Percentiles rank a stretch among this genome's conserved stretches.
Evolutionary conservation across 2,888 invertebrate species (phyloP).

Genomic region (Nomada goodeniana): DNA sequence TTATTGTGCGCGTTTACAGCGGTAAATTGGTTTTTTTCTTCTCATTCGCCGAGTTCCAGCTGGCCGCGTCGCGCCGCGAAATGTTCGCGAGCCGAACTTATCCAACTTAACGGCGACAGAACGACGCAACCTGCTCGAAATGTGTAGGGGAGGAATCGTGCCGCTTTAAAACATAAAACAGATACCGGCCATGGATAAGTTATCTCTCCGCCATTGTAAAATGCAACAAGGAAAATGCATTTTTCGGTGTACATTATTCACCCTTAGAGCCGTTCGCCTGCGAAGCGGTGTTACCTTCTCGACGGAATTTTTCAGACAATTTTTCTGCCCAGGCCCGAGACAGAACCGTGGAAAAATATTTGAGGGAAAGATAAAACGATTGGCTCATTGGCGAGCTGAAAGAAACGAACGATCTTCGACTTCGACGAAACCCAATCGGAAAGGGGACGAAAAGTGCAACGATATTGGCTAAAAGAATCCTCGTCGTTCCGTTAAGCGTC

Average conservation of each 20-base stretch:
- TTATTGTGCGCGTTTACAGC: constrained; percentile 10
- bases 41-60: not conserved
- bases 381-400: not conserved
- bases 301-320: constrained; percentile 7
- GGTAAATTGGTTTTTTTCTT: not conserved
- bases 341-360: not conserved
- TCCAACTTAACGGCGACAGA: not conserved
- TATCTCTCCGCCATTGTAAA: constrained; percentile 1
- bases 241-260: constrained; percentile 33
- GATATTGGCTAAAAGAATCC: constrained; percentile 27
- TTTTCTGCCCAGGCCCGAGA: not conserved
- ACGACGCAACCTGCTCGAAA: not conserved
- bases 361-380: constrained; percentile 25
- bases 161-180: constrained; percentile 3
- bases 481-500: constrained; percentile 34
- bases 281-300: not conserved
- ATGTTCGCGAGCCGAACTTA: not conserved
- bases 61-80: not conserved
- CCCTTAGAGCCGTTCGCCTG: constrained; percentile 8
- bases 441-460: not conserved
- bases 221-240: constrained; percentile 28
- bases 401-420: constrained; percentile 28
- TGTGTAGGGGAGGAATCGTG: not conserved
- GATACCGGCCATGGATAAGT: constrained; percentile 1
- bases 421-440: constrained; percentile 5